Percentiles rank a stretch among this genome's conserved stretches.
phyloP scores from a whole-genome alignment of 2,797 vertebrate genomes.

The Salarias fasciatus region DNA sequence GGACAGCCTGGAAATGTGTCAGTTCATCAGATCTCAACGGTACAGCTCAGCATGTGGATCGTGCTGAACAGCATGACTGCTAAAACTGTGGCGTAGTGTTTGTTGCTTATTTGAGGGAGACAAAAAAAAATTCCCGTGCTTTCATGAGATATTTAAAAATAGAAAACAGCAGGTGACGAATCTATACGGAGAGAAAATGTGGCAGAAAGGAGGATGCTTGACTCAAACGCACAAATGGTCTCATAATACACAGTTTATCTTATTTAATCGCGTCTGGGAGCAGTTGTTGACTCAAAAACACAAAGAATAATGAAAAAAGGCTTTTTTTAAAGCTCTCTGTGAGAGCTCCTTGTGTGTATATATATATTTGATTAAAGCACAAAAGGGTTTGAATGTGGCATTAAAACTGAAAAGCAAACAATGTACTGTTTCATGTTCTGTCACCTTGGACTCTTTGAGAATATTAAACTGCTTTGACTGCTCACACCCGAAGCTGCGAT shows the following conservation, averaged over 20 bases:
- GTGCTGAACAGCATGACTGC: background rate
- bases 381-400: background rate
- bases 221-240: too few relatives aligned
- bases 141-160: background rate
- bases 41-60: background rate
- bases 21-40: background rate
- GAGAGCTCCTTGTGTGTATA: conserved; percentile 25
- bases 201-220: background rate
- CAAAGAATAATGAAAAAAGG: background rate
- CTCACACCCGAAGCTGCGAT: conserved; percentile 2
- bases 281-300: background rate
- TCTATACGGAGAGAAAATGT: too few relatives aligned
- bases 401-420: background rate
- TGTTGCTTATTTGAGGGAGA: background rate
- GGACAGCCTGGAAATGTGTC: too few relatives aligned
- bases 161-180: too few relatives aligned
- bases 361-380: conserved; percentile 24
- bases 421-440: background rate
- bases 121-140: background rate
- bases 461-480: background rate
- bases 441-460: conserved; percentile 6
- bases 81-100: background rate
- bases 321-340: conserved; percentile 37
- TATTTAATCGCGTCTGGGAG: background rate
- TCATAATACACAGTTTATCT: too few relatives aligned